A percentile compares a stretch with the other conserved stretches of the same genome.
Evolutionary conservation across 1,140 invertebrate species (phyloP).

Genomic region (Augochlora pura): DNA sequence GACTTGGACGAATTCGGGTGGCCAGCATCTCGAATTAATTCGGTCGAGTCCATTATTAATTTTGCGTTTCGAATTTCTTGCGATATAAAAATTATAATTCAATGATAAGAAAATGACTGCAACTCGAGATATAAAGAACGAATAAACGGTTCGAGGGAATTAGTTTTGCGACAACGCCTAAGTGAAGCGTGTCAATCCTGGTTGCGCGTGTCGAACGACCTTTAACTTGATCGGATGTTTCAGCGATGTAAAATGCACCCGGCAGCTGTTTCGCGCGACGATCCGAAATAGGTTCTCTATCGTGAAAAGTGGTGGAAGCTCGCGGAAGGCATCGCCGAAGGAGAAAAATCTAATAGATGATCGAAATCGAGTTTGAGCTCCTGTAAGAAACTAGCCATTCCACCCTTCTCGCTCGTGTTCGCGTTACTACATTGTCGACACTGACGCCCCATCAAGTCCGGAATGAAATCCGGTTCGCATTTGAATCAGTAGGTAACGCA

Average conservation of each 20-base stretch:
- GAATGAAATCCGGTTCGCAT: conserved; percentile 79
- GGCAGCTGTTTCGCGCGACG: conserved; percentile 40
- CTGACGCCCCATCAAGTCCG: conserved; percentile 64
- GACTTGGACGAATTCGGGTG: no score
- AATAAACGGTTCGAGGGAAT: neutral
- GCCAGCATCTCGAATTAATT: no score
- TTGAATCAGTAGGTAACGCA: conserved; percentile 79
- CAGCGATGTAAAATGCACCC: conserved; percentile 20
- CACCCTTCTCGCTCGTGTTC: conserved; percentile 59
- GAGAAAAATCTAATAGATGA: conserved; percentile 78
- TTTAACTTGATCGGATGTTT: conserved; percentile 23
- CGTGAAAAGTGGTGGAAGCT: conserved; percentile 47
- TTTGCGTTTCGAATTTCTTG: no score
- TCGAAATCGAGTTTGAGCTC: conserved; percentile 75
- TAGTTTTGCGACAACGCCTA: neutral
- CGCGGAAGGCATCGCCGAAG: conserved; percentile 51
- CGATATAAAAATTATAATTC: no score
- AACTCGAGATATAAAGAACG: no score
- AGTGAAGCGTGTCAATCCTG: neutral
- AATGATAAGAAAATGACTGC: no score
- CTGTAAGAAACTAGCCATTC: conserved; percentile 71
- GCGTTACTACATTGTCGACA: conserved; percentile 61
- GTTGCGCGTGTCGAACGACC: conserved; percentile 16
- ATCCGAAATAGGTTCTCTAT: conserved; percentile 57
- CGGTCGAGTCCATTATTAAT: no score